Percentiles rank a stretch among this genome's conserved stretches.
phyloP scores from a whole-genome alignment of 2,113 vertebrate genomes.

The Gobio gobio region DNA sequence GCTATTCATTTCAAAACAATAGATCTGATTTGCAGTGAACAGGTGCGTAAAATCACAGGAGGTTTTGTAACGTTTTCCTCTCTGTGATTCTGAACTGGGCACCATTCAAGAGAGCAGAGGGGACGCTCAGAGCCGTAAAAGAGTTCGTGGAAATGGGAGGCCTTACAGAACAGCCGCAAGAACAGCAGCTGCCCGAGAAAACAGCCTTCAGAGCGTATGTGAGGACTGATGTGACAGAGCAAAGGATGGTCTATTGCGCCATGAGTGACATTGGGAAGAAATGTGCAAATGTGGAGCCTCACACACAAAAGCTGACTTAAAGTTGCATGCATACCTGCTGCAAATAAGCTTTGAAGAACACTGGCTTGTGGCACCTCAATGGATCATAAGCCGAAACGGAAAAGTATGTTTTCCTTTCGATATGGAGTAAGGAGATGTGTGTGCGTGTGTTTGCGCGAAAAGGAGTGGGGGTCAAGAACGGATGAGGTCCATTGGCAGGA shows the following conservation, averaged over 20 bases:
- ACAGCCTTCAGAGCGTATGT: conserved; percentile 39
- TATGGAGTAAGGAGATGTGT: conserved; percentile 8
- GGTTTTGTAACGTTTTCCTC: conserved; percentile 13
- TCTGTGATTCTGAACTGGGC: conserved; percentile 18
- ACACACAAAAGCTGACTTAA: conserved; percentile 17
- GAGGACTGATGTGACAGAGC: conserved; percentile 38
- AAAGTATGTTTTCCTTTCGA: conserved; percentile 27
- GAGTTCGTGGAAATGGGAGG: conserved; percentile 49
- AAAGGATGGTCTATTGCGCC: conserved; percentile 23
- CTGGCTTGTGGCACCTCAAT: conserved; percentile 23
- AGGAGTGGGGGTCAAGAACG: conserved; percentile 59
- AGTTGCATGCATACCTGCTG: background rate
- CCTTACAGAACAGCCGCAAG: conserved; percentile 50
- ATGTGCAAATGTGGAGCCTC: conserved; percentile 6
- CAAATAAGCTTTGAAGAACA: conserved; percentile 15
- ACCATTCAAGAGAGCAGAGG: conserved; percentile 49
- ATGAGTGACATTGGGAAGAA: conserved; percentile 27
- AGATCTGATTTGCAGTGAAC: conserved; percentile 7
- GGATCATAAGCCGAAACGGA: conserved; percentile 11
- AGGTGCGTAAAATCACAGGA: conserved; percentile 27
- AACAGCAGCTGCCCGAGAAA: conserved; percentile 46
- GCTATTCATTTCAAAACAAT: background rate
- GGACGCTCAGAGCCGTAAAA: conserved; percentile 27
- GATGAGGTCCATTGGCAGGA: conserved; percentile 76
- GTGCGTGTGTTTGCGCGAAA: conserved; percentile 18